Evolutionary conservation across 2,113 vertebrate species (phyloP), one percentile per base, ranked within the genome.

Genomic region (Coptodon rendalli): DNA sequence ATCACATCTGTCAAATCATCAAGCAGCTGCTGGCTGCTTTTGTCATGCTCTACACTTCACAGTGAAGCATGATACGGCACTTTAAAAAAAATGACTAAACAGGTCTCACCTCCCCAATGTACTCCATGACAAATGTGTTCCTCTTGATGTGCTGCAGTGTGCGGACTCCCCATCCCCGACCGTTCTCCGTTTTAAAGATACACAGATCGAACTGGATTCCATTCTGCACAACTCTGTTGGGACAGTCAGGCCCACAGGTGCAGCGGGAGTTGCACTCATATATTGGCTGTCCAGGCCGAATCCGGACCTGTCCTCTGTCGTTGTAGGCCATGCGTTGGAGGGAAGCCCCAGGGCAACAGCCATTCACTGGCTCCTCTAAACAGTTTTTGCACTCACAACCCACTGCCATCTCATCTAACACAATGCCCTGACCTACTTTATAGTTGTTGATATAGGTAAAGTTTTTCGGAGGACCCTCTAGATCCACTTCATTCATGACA

Each of bases 81-180:
- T 45, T 45, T 48, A 1, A 76, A 76, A 48, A 34, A 22, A 22
- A 66, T n/a, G 22, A 78, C 43, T 78, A 27, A 78, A 50, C 43
- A 53, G 61, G 9, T 61, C 95, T 89, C 94, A 99, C 98, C 97
- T 99, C 98, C n/a, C 98, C 98, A 6, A 98, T 96, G 24, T 99
- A 98, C 94, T 98, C 98, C 98, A 99, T 98, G 91, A 99, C 97
- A n/a, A 98, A 99, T 24, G 96, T 96, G 95, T 97, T 97, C 95
- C 97, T 98, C 80, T 95, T 97, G 90, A 98, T 99, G 87, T 96
- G 97, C 94, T 98, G 96, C 85, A 98, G 91, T 0, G 98, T 97
- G 38, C 97, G 97, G 12, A 98, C 98, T 0, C 98, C 98, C 98
- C 98, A 99, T 9, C 98, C 98, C 0, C 98, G 97, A 3, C 97